Evolutionary conservation across 2,797 vertebrate genomes (phyloP).

Genomic region (Agapornis canus): DNA sequence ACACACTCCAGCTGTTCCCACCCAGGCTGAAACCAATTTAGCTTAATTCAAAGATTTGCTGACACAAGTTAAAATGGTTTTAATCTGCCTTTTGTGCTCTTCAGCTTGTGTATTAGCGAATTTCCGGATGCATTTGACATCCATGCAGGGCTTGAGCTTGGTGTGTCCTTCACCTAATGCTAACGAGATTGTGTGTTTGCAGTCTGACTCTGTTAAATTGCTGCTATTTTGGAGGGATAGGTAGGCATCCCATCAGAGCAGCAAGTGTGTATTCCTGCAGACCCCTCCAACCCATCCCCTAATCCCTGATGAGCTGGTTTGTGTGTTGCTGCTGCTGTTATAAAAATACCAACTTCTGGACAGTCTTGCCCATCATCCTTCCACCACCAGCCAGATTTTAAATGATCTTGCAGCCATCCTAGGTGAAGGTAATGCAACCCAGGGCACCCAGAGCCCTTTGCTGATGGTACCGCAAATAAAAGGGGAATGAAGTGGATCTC

Average conservation of each 20-base stretch:
- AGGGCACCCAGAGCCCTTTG: not conserved
- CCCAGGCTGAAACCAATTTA: constrained; percentile 26
- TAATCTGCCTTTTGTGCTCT: constrained; percentile 35
- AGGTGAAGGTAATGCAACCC: not conserved
- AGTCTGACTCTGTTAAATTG: not conserved
- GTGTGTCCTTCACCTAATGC: not conserved
- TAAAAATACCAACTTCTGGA: not conserved
- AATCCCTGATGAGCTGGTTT: not conserved
- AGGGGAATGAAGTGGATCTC: not conserved
- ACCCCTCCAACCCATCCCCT: not conserved
- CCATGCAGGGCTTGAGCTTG: not conserved
- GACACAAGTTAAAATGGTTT: constrained; percentile 16
- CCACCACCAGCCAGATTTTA: rapidly evolving
- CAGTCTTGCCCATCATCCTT: not conserved
- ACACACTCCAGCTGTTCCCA: not conserved
- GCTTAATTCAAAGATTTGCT: constrained; percentile 30
- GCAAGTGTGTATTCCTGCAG: not conserved
- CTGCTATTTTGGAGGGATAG: not conserved
- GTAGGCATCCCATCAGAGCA: not conserved
- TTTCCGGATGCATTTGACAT: not conserved
- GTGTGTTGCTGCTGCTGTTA: not conserved
- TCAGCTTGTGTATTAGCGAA: not conserved
- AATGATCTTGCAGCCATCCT: not conserved
- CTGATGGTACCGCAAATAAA: not conserved
- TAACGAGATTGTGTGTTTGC: not conserved